These are phyloP conservation scores for cat (Felis catus) DNA, from an alignment of 2,113 vertebrate species.

Conservation along the genomic window F.catus_Fca126_mat1.0 CM031425.1:31118001-31118500, in stretches of 20 bases:
- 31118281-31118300: background rate
- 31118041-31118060: background rate
- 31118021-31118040: background rate
- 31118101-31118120: background rate
- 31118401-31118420: background rate
- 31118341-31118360: background rate
- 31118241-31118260: constrained; percentile 7
- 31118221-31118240: background rate
- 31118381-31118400: background rate
- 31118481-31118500: background rate
- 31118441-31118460: background rate
- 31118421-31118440: background rate
- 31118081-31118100: background rate
- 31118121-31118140: background rate
- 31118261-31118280: background rate
- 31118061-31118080: background rate
- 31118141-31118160: background rate
- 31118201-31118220: constrained; percentile 18
- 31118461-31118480: background rate
- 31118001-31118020: no score
- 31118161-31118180: background rate
- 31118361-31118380: background rate
- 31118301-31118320: background rate
- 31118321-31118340: background rate
- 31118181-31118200: background rate